These are phyloP conservation scores for Tyto alba DNA, from an alignment of 2,113 vertebrate genomes.

Conservation along the genomic window DNA sequence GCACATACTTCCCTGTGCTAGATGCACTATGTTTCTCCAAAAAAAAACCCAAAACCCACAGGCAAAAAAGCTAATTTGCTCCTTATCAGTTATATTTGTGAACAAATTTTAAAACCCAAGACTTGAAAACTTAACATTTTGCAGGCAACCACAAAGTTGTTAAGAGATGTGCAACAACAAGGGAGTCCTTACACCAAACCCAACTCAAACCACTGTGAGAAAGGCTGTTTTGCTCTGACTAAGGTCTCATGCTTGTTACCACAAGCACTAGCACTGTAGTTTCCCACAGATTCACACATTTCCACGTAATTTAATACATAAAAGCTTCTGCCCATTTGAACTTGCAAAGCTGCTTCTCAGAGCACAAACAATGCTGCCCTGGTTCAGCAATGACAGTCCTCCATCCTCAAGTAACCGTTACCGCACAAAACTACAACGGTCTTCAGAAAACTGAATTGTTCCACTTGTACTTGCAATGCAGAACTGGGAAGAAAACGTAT, in stretches of 20 bases:
- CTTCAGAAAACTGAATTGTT: not conserved
- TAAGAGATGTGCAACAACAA: not conserved
- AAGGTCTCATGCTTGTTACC: not conserved
- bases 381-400: rapidly evolving
- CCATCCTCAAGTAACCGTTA: not conserved
- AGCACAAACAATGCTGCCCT: not conserved
- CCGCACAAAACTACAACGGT: rapidly evolving
- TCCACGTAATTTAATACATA: not conserved
- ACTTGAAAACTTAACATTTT: not conserved
- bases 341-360: not conserved
- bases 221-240: not conserved
- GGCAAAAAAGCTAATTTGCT: not conserved
- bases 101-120: not conserved
- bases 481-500: not conserved
- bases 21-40: not conserved
- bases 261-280: not conserved
- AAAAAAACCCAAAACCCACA: not conserved
- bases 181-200: not conserved
- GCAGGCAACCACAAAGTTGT: not conserved
- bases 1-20: not conserved
- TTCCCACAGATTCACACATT: not conserved
- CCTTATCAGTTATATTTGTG: not conserved
- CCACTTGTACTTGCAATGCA: not conserved
- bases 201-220: not conserved
- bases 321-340: not conserved